Evolutionary conservation across 2,888 invertebrate species (phyloP).

Genomic region (Atethmia centrago): DNA sequence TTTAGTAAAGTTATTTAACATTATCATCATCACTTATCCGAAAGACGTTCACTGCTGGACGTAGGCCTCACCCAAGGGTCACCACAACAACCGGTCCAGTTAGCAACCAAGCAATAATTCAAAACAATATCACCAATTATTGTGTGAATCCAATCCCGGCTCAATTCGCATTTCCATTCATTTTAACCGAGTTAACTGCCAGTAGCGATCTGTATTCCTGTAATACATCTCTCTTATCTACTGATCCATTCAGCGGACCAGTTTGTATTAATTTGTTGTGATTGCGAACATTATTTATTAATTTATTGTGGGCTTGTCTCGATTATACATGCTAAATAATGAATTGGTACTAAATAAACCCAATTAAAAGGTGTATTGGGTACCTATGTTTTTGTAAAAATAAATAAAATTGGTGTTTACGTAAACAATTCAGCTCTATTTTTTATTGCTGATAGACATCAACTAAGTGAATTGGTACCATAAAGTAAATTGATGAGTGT

Average conservation of each 20-base stretch:
- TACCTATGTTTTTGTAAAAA: too few relatives aligned
- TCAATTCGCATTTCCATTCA: constrained; percentile 31
- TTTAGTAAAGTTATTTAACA: background rate
- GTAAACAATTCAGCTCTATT: background rate
- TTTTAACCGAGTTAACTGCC: constrained; percentile 13
- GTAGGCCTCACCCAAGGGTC: background rate
- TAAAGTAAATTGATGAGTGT: constrained; percentile 7
- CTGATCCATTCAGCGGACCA: background rate
- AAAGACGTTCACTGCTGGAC: background rate
- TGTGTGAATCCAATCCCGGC: background rate
- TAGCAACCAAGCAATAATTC: background rate
- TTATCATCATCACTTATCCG: too few relatives aligned
- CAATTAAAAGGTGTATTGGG: background rate
- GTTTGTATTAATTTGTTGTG: background rate
- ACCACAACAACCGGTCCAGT: background rate
- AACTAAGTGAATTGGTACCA: constrained; percentile 11
- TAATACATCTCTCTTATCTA: constrained; percentile 21
- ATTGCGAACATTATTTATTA: background rate
- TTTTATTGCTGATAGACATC: constrained; percentile 10
- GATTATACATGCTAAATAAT: background rate
- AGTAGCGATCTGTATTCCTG: constrained; percentile 1
- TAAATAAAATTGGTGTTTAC: too few relatives aligned
- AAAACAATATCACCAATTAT: constrained; percentile 22
- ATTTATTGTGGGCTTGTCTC: background rate
- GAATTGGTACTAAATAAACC: background rate